Base-by-base conservation (phyloP, 2,888 invertebrate genomes). In the Phrixothrix hirtus region DNA sequence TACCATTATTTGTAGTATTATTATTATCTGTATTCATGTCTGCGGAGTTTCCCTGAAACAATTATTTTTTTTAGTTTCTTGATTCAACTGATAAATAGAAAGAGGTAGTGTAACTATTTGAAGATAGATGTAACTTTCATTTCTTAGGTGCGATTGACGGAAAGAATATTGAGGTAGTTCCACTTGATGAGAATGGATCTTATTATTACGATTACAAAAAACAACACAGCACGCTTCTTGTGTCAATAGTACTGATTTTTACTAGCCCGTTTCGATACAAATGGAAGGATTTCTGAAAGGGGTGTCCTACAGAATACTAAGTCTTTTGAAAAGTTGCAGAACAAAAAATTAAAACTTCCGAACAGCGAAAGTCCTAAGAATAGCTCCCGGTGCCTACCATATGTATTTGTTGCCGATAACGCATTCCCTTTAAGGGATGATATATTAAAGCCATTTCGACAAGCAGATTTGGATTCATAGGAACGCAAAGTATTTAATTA, bases 401-500 rank as follows among this genome's bases (percentile, higher is more conserved):
- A 29, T 29, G 29, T n/a, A 5, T 29, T 29, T 29, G n/a, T 29
- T 9, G n/a, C 29, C 10, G 29, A 29, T 29, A 10, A 29, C n/a
- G n/a, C 29, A 29, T 29, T 29, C 29, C 10, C 29, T 5, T 29
- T 29, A n/a, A 29, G 6, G 10, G n/a, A 6, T 11, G 31, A 11
- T 11, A 31, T 12, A 13, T 2, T 31, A 11, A 31, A 31, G 7
- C 31, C 31, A 31, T 31, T 10, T 2, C 31, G 31, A 2, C 31
- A 31, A 12, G 12, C 31, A 11, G 12, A 31, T 31, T 31, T 31
- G 31, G 11, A 9, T 11, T 10, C 10, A 9, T 12, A 31, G 11
- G 31, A 31, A 31, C 9, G 11, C 3, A 31, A 11, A 31, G 7
- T 31, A 10, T 31, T 31, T 31, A 31, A 11, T 12, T 43, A 31